Conservation (phyloP, 2,888 invertebrate genomes). For the Ochropacha duplaris region DNA sequence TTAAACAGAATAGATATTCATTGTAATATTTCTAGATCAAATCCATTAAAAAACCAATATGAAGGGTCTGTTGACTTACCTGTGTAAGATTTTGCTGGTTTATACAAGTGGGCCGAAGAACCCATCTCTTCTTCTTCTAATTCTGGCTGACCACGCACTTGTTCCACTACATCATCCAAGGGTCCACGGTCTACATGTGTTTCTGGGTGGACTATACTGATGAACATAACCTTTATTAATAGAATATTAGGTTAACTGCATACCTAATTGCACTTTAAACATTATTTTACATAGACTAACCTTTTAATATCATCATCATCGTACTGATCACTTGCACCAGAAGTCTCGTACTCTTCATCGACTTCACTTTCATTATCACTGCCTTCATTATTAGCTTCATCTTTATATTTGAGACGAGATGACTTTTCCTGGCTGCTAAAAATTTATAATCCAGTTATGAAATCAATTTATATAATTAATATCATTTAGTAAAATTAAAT, state of each 20-base stretch:
- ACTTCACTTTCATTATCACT: conserved; percentile 38
- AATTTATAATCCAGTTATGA: neutral
- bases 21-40: too few relatives aligned
- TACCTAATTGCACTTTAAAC: neutral
- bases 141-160: conserved; percentile 73
- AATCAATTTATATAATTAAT: too few relatives aligned
- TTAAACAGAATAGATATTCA: too few relatives aligned
- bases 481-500: too few relatives aligned
- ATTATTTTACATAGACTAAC: conserved; percentile 24
- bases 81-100: conserved; percentile 56
- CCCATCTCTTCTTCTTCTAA: conserved; percentile 76
- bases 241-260: neutral
- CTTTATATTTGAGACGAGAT: conserved; percentile 21
- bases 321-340: conserved; percentile 45
- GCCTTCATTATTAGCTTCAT: conserved; percentile 30
- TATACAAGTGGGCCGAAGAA: conserved; percentile 63
- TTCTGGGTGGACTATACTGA: conserved; percentile 62
- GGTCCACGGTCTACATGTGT: conserved; percentile 70
- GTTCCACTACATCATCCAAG: conserved; percentile 73
- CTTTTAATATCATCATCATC: conserved; percentile 54
- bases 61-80: conserved; percentile 40
- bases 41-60: too few relatives aligned
- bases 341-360: conserved; percentile 50
- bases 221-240: neutral
- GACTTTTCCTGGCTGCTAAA: conserved; percentile 30